Evolutionary conservation across 2,113 vertebrate genomes (phyloP).

Genomic region (Harpagus bidentatus): DNA sequence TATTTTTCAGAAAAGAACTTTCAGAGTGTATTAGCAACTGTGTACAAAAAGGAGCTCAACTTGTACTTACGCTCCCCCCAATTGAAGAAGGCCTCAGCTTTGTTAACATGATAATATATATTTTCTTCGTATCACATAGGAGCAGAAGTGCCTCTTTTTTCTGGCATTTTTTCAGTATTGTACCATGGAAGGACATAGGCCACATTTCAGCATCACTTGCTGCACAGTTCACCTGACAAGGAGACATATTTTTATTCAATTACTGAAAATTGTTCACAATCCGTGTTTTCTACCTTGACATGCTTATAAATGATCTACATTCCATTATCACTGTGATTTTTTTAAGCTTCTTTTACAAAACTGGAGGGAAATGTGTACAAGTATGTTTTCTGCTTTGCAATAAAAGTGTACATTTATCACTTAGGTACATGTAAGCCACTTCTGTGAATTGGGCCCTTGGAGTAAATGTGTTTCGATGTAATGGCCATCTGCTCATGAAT

Average conservation of each 20-base stretch:
- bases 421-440: conserved; percentile 60
- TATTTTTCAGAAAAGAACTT: neutral
- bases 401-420: conserved; percentile 58
- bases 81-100: neutral
- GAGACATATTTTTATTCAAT: neutral
- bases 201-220: neutral
- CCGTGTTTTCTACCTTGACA: conserved; percentile 13
- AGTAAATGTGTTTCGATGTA: conserved; percentile 71
- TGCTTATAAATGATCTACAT: conserved; percentile 8
- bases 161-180: neutral
- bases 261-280: neutral
- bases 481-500: conserved; percentile 72
- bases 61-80: neutral
- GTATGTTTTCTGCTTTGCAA: conserved; percentile 13
- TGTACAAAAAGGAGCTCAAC: neutral
- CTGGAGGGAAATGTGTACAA: conserved; percentile 28
- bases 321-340: neutral
- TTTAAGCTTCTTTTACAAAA: conserved; percentile 33
- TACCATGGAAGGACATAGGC: neutral
- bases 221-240: neutral
- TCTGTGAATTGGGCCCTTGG: conserved; percentile 63
- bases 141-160: neutral
- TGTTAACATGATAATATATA: neutral
- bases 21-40: neutral
- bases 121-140: neutral